phyloP scores from a whole-genome alignment of 2,888 invertebrate species.

The Rotaria socialis region DNA sequence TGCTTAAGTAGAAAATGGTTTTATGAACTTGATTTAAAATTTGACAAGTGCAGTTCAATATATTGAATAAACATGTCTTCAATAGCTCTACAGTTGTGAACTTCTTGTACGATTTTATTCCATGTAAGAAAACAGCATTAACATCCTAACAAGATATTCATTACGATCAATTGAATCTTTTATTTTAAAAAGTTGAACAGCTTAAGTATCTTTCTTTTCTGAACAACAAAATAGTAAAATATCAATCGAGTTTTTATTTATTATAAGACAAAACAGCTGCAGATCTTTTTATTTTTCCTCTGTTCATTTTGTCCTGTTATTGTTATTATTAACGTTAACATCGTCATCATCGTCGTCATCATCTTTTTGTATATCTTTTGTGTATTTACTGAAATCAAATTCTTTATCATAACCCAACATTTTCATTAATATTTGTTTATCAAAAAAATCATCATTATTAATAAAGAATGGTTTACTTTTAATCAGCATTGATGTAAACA shows the following conservation, averaged over 20 bases:
- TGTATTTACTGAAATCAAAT: slow-evolving; percentile 32
- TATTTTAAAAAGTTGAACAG: too few relatives aligned
- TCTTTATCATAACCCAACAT: slow-evolving; percentile 34
- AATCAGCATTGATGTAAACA: slow-evolving; percentile 5
- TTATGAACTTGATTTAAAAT: too few relatives aligned
- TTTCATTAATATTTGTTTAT: slow-evolving; percentile 10
- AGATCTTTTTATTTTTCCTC: background rate
- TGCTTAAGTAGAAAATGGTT: too few relatives aligned
- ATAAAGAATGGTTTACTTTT: background rate
- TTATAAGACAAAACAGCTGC: background rate
- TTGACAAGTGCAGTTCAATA: too few relatives aligned
- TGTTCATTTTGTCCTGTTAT: background rate
- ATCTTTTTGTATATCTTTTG: background rate
- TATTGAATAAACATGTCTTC: too few relatives aligned
- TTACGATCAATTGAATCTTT: too few relatives aligned
- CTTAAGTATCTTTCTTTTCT: too few relatives aligned
- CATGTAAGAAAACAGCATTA: too few relatives aligned
- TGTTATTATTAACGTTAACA: background rate
- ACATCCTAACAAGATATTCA: too few relatives aligned
- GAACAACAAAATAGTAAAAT: background rate
- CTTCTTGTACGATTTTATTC: too few relatives aligned
- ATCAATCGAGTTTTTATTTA: background rate
- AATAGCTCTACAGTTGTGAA: too few relatives aligned
- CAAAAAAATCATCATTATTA: slow-evolving; percentile 24
- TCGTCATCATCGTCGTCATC: background rate